Base-by-base conservation (phyloP, 2,888 invertebrate species). In the Epirrhoe alternata region DNA sequence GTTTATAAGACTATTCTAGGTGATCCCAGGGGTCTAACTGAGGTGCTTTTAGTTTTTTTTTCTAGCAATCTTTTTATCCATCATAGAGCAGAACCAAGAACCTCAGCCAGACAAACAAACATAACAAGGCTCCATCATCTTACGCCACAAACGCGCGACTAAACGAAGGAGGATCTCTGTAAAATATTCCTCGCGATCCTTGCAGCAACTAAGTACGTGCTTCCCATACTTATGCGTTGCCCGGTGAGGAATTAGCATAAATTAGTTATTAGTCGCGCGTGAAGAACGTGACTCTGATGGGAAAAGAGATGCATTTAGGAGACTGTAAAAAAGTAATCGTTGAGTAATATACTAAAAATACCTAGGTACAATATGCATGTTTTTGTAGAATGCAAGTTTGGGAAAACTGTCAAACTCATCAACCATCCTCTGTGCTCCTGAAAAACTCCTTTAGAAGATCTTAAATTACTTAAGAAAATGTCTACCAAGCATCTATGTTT, bases 181-280 rank as follows among this genome's bases (percentile, higher is more conserved):
- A 75, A 71, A 77, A 76, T 74, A 77, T 79, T 66, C 64, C 12
- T 73, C 78, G 71, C 77, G 69, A 71, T 73, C 63, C 71, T 71
- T 42, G 53, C 54, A 62, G 62, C 52, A 61, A 86, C 86, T 82
- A 78, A 78, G 80, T 83, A 89, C 90, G 90, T 91, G 89, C 82
- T 80, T 73, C 79, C 81, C 86, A 89, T 90, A 88, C 82, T 85
- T 84, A 89, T 85, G 79, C 78, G 75, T 78, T 78, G 83, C 81
- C 77, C 69, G 80, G 77, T 76, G 79, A 71, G 77, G 83, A 64
- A 92, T 91, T 90, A 86, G 79, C 92, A 92, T 93, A 89, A 87
- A 92, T 92, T 90, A 92, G 87, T 89, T 84, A 81, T 86, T 85
- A 86, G 87, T 86, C 87, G 86, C 85, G 89, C 92, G 89, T 91